These are phyloP conservation scores for Galleria mellonella DNA, from an alignment of 1,140 invertebrate genomes.

Conservation along the genomic window DNA sequence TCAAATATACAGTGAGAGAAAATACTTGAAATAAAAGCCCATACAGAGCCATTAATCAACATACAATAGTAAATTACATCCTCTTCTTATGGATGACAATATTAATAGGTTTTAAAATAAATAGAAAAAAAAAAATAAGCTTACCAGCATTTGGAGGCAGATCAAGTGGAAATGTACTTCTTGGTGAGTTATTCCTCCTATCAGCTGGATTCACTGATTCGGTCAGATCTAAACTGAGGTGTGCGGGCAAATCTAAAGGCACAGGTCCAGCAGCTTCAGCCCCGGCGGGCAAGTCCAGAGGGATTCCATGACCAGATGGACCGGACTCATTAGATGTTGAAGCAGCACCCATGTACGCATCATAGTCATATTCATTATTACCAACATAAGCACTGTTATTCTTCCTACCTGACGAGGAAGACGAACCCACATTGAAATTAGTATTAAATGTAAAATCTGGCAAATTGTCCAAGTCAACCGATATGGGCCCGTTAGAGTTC, in stretches of 20 bases:
- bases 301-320: constrained; percentile 40
- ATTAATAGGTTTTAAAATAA: no score
- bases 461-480: constrained; percentile 73
- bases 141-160: constrained; percentile 62
- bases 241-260: constrained; percentile 49
- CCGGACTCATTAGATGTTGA: constrained; percentile 40
- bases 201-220: constrained; percentile 64
- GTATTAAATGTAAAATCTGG: constrained; percentile 77
- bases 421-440: constrained; percentile 56
- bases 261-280: constrained; percentile 44
- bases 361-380: constrained; percentile 56
- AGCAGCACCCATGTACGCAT: constrained; percentile 40
- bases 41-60: no score
- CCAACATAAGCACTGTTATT: constrained; percentile 42
- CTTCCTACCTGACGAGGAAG: constrained; percentile 40
- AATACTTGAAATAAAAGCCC: no score
- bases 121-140: constrained; percentile 8
- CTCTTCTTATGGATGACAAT: no score
- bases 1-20: no score
- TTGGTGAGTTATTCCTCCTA: constrained; percentile 52
- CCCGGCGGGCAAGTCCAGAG: constrained; percentile 60
- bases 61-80: no score
- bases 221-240: constrained; percentile 62
- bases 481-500: constrained; percentile 65
- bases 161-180: constrained; percentile 62